Evolutionary conservation across 2,888 invertebrate genomes (phyloP), one percentile per base, ranked within the genome.

Genomic region (Macropis europaea): DNA sequence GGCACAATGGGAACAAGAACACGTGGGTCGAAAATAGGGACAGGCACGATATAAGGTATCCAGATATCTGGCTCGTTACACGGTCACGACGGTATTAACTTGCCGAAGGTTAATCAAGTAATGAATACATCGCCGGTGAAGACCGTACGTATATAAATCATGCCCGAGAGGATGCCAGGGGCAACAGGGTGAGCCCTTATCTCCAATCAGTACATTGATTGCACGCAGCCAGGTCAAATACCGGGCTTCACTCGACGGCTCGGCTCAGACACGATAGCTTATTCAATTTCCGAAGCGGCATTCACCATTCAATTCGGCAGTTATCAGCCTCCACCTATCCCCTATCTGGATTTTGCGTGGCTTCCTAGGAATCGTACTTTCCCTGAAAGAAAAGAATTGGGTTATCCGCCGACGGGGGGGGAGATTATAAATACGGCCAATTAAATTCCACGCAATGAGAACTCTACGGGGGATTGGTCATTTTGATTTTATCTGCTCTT

Each of bases 231-330:
- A 81, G 87, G 87, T 87, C 87, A 87, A 88, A 87, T 87, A 84
- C 84, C 84, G 77, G 82, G 79, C 80, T 83, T 82, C 76, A 73
- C 82, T 86, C 82, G 76, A 74, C 77, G 77, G 76, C 79, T 82
- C 83, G 79, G 78, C 73, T 79, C 79, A 73, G 77, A 75, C 85
- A 84, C 84, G 87, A 87, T 87, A 87, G 87, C 87, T 88, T 86
- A 86, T 87, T 88, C 88, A 88, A 88, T 88, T 88, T 88, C 88
- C 88, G 88, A 87, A 88, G 83, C 86, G 84, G 82, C 84, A 88
- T 86, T 86, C 86, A 80, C 85, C 82, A 87, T 88, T 87, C 87
- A 88, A 87, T 87, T 87, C 82, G 84, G 77, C 81, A 82, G 82
- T 86, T 86, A 87, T 88, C 86, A 85, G 81, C 77, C 77, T 76